Conservation (phyloP, 2,797 vertebrate genomes). For the Pangasius macronema region DNA sequence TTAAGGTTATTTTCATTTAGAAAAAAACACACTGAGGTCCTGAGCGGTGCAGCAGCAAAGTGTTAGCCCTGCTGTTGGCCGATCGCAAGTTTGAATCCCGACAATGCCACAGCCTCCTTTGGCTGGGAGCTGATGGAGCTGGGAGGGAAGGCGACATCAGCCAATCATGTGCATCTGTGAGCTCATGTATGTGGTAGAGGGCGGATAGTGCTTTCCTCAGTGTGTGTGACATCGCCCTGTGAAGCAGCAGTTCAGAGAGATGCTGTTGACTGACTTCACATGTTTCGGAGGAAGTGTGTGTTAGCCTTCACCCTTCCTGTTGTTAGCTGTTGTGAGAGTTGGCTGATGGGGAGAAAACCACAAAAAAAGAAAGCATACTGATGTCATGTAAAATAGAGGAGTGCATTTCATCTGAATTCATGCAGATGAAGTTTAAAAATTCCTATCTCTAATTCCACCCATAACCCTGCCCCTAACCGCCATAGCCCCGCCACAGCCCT, state of each 20-base stretch:
- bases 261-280: not conserved
- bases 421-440: not conserved
- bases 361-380: not conserved
- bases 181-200: not conserved
- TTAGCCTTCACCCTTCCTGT: not conserved
- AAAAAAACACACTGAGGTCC: no score
- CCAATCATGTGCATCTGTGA: not conserved
- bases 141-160: not conserved
- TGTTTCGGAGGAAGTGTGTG: not conserved
- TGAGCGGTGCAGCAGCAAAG: no score
- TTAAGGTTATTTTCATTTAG: not conserved
- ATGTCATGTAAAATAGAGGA: not conserved
- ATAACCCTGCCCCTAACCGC: no score
- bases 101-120: not conserved
- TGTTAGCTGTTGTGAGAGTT: not conserved
- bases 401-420: slow-evolving; percentile 1
- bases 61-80: no score
- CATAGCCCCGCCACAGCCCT: not conserved
- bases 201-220: no score
- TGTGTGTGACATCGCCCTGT: not conserved
- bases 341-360: not conserved
- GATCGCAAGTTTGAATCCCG: not conserved
- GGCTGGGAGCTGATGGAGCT: not conserved
- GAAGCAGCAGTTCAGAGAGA: not conserved
- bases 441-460: not conserved